Percentiles rank a stretch among this genome's conserved stretches.
Evolutionary conservation across 2,113 vertebrate species (phyloP).

Genomic region (Miniopterus natalensis): DNA sequence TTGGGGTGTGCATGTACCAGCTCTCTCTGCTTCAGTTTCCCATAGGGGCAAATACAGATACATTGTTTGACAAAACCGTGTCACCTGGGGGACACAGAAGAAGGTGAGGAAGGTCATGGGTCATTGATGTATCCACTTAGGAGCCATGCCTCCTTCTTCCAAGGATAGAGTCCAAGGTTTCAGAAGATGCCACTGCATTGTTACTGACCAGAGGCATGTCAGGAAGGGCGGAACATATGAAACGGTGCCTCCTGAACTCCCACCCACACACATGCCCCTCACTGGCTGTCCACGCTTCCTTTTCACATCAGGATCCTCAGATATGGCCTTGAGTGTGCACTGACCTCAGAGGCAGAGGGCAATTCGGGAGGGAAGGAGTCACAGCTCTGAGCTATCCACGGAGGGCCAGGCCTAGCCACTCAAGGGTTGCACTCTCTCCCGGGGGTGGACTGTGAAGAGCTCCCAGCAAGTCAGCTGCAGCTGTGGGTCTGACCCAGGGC

Average conservation of each 20-base stretch:
- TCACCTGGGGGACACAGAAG: neutral
- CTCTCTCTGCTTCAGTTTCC: neutral
- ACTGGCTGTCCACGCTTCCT: neutral
- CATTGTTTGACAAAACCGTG: neutral
- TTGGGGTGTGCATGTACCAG: neutral
- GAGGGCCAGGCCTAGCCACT: neutral
- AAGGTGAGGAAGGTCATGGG: too few species aligned
- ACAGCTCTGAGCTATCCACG: neutral
- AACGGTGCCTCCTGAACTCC: neutral
- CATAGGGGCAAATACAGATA: neutral
- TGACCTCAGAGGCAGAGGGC: neutral
- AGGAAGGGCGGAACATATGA: neutral
- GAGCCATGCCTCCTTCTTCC: neutral
- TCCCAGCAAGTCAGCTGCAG: neutral
- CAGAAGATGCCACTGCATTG: too few species aligned
- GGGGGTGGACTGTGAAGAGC: neutral
- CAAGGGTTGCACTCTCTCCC: neutral
- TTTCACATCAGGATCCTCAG: neutral
- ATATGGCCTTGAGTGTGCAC: neutral
- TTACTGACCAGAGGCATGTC: neutral
- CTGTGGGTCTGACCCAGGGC: fast-evolving
- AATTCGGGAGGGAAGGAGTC: neutral
- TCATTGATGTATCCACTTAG: too few species aligned
- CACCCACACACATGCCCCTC: neutral
- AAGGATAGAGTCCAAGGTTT: neutral